Evolutionary conservation across 2,113 vertebrate genomes (phyloP), one percentile per base, ranked within the genome.

Genomic region (Otolemur garnettii): DNA sequence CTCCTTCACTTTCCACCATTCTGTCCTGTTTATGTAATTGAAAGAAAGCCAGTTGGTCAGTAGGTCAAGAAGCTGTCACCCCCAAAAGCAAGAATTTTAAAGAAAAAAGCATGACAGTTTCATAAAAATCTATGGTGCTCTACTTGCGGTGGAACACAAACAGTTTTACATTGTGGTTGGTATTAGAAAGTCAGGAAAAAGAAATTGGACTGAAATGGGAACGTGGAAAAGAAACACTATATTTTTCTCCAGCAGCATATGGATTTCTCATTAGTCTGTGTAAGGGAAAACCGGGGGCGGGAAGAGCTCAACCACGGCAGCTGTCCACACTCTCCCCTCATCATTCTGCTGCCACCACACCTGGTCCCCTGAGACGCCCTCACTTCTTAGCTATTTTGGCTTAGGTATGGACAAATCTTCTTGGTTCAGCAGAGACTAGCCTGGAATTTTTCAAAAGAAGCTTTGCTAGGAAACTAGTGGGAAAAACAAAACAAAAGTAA

Each of bases 251-350:
- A 5, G 55, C 50, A 84, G 55, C 96, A 57, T 95, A 87, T 97
- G 97, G 96, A 90, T 96, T 97, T 97, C 96, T 97, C 95, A 95
- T 97, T 91, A 98, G 95, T 60, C 74, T 69, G 0, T 91, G 97
- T 90, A 90, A 96, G 97, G 97, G 96, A 95, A 93, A 95, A 62
- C 78, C 9, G 42, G 94, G 96, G 94, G 93, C 0, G 94, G 97
- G 93, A 81, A 62, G 75, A 83, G 57, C 91, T 60, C 87, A 18
- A 57, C 8, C 33, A 21, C 87, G 87, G 86, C 96, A 92, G 94
- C 96, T 96, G 93, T 95, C 93, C 89, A 57, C 93, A 68, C 95
- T 69, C 81, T 59, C 90, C 83, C 75, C 91, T 92, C 94, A 71
- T 91, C 90, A 26, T 68, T 86, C 96, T 72, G 68, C 93, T 50